These are phyloP conservation scores for Syrphus vitripennis DNA, from an alignment of 2,888 invertebrate genomes.

Conservation along the genomic window DNA sequence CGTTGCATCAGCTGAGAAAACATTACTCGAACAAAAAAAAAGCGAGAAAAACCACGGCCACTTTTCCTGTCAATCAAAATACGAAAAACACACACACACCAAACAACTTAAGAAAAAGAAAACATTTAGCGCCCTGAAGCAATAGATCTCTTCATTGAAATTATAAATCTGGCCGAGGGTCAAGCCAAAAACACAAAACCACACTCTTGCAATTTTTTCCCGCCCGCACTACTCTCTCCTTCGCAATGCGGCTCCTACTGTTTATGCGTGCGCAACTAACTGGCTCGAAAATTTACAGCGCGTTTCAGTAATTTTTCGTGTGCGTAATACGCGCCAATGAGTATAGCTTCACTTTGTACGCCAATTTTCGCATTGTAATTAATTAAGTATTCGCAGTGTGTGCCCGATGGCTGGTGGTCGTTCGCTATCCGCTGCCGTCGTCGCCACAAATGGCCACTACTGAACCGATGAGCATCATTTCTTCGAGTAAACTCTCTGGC, in stretches of 20 bases:
- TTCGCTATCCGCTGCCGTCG: not conserved
- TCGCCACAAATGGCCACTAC: not conserved
- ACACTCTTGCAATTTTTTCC: not conserved
- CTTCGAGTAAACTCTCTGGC: slow-evolving; percentile 43
- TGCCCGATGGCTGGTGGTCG: slow-evolving; percentile 31
- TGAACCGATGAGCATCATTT: slow-evolving; percentile 12
- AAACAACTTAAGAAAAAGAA: slow-evolving; percentile 4
- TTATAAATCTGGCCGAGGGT: slow-evolving; percentile 49
- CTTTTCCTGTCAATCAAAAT: slow-evolving; percentile 69
- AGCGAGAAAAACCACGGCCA: slow-evolving; percentile 14
- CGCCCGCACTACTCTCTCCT: not conserved
- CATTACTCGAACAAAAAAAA: slow-evolving; percentile 6
- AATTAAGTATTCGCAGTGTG: slow-evolving; percentile 70
- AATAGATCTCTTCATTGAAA: slow-evolving; percentile 45
- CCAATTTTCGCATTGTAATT: slow-evolving; percentile 65
- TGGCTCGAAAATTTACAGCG: slow-evolving; percentile 20
- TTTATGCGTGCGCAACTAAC: slow-evolving; percentile 64
- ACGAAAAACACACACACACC: not conserved
- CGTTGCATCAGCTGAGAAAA: slow-evolving; percentile 26
- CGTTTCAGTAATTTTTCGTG: slow-evolving; percentile 56
- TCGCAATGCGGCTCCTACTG: not conserved
- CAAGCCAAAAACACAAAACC: slow-evolving; percentile 44
- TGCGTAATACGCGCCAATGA: slow-evolving; percentile 41
- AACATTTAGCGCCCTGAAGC: slow-evolving; percentile 56
- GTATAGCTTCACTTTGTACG: slow-evolving; percentile 36